Evolutionary conservation across 2,888 invertebrate species (phyloP).

Genomic region (Cephus pulcher): DNA sequence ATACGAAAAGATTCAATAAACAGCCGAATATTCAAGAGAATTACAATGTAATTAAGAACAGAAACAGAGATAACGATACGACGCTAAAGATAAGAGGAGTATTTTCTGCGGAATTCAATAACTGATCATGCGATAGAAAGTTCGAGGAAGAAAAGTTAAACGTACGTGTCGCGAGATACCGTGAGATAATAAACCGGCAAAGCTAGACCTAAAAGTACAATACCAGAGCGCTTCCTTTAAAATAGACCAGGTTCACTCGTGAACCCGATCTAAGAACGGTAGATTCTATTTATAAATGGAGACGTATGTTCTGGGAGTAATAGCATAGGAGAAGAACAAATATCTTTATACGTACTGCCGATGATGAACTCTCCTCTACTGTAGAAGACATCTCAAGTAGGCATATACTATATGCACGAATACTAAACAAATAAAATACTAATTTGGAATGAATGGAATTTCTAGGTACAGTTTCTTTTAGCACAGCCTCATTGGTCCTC

Average conservation of each 20-base stretch:
- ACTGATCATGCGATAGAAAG: neutral
- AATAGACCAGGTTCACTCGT: neutral
- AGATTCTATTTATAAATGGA: slow-evolving; percentile 3
- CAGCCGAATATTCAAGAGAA: neutral
- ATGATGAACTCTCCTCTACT: neutral
- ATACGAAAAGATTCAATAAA: neutral
- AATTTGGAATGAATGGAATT: neutral
- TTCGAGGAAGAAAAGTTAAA: neutral
- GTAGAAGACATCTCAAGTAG: neutral
- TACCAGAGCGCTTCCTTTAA: neutral
- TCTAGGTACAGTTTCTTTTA: neutral
- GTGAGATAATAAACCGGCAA: neutral
- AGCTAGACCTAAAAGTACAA: neutral
- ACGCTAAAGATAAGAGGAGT: neutral
- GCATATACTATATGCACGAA: neutral
- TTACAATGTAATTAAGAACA: neutral
- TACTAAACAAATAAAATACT: neutral
- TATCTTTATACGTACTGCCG: neutral
- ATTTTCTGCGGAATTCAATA: neutral
- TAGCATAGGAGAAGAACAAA: neutral
- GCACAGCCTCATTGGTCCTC: neutral
- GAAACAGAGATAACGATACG: no score
- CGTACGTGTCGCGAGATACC: neutral
- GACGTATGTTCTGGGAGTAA: neutral
- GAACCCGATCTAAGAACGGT: neutral